Evolutionary conservation across 2,797 vertebrate genomes (phyloP), one percentile per base, ranked within the genome.

Genomic region (Nothura maculosa): DNA sequence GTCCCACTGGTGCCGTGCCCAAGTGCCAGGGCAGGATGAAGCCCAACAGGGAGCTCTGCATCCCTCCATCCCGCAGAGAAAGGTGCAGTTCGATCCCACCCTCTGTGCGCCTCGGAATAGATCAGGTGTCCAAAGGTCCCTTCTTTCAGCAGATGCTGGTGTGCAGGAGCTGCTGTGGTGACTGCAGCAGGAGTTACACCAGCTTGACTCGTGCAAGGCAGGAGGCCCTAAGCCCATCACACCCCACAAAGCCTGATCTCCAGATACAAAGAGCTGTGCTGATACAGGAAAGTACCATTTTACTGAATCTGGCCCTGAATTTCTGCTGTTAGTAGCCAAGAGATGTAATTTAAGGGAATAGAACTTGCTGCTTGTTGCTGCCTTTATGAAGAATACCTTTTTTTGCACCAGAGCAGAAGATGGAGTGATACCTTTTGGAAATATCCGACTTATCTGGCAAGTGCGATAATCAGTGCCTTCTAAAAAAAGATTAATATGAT

Each of bases 381-480:
- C 87, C 63, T 61, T 0, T 43, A 19, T 60, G 60, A 81, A 55
- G 78, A 79, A 50, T 54, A 79, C 42, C 60, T 76, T 85, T 13
- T 13, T 60, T 66, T 81, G 50, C 91, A 91, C 40, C 5, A 4
- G 73, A 85, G 38, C 64, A 73, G 80, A 82, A 78, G 84, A 70
- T 57, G 74, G 83, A 70, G 79, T 67, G 58, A 57, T 87, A 89
- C 72, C 36, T 62, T 0, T 86, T 55, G 82, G 81, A 94, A 94
- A 69, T 93, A 91, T 52, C 81, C 88, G 81, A 85, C 84, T 85
- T 89, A 32, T 3, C 84, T 90, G 86, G 38, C 77, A 92, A 80
- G 82, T 90, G 82, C 88, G 80, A 80, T 94, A 94, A 95, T 95
- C 87, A 81, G 58, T 70, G 76, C 80, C 66, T 87, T 95, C 85